Conservation (phyloP, 2,113 vertebrate species). For the Thamnaconus septentrionalis region DNA sequence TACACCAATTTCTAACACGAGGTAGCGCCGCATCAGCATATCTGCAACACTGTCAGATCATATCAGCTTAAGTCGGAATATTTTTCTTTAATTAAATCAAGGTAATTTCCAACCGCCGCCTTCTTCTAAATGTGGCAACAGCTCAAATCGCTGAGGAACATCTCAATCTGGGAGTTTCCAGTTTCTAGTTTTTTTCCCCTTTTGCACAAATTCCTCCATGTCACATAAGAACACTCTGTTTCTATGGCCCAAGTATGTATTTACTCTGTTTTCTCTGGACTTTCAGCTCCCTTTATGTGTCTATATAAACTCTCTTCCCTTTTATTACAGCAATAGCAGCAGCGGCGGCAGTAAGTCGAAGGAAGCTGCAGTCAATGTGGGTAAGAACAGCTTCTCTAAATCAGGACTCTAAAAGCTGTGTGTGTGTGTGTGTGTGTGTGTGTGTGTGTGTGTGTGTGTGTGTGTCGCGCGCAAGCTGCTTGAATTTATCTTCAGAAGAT, state of each 20-base stretch:
- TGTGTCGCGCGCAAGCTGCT: no score
- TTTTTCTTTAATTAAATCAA: not conserved
- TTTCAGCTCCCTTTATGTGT: no score
- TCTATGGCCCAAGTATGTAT: no score
- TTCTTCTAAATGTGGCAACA: not conserved
- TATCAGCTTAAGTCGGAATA: not conserved
- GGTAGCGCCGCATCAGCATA: no score
- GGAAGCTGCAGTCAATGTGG: conserved; percentile 52
- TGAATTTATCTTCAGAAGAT: no score
- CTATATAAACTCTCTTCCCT: not conserved
- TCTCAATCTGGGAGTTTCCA: not conserved
- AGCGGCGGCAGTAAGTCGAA: conserved; percentile 47
- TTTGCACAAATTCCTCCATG: no score
- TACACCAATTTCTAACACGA: not conserved
- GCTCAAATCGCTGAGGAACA: not conserved
- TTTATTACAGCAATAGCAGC: conserved; percentile 22
- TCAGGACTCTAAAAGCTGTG: not conserved
- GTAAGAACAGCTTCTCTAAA: conserved; percentile 47
- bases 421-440: no score
- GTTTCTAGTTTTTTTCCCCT: no score
- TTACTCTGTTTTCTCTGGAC: no score
- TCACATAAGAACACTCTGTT: no score
- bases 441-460: no score
- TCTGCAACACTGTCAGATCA: no score
- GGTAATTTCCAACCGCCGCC: not conserved